Conservation (phyloP, 1,140 invertebrate genomes). For the Caenorhabditis briggsae region DNA sequence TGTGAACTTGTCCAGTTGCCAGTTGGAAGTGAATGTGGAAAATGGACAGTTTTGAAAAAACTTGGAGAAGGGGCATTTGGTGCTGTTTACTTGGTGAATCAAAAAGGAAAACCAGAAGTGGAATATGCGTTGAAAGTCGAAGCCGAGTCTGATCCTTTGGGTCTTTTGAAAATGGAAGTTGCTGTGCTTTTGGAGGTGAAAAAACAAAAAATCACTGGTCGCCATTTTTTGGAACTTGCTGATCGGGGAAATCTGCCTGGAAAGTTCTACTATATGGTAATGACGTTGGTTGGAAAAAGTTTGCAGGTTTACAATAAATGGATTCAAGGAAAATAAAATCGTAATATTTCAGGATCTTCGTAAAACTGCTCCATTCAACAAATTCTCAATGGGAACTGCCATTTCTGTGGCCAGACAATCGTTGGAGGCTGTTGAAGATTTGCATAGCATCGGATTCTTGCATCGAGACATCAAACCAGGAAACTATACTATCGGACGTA, state of each 20-base stretch:
- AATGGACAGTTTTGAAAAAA: slow-evolving; percentile 70
- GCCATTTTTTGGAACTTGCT: slow-evolving; percentile 58
- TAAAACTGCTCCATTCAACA: slow-evolving; percentile 60
- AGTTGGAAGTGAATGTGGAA: slow-evolving; percentile 56
- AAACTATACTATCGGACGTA: slow-evolving; percentile 62
- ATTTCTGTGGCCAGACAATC: slow-evolving; percentile 68
- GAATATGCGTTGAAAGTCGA: slow-evolving; percentile 69
- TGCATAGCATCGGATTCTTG: slow-evolving; percentile 70
- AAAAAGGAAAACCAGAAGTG: slow-evolving; percentile 46
- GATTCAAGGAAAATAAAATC: background rate
- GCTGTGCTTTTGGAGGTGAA: slow-evolving; percentile 68
- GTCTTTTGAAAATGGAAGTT: slow-evolving; percentile 73
- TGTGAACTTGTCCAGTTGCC: slow-evolving; percentile 72
- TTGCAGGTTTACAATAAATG: slow-evolving; percentile 56
- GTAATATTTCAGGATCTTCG: slow-evolving; percentile 63
- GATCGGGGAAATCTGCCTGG: slow-evolving; percentile 56
- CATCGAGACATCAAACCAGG: slow-evolving; percentile 70
- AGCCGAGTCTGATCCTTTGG: slow-evolving; percentile 65
- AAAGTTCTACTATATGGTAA: slow-evolving; percentile 69
- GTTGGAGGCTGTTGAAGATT: slow-evolving; percentile 69
- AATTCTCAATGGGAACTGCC: slow-evolving; percentile 71
- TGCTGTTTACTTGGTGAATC: slow-evolving; percentile 67
- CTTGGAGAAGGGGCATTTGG: slow-evolving; percentile 71
- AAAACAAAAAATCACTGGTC: slow-evolving; percentile 57
- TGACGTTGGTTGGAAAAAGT: slow-evolving; percentile 70